Evolutionary conservation across 2,113 vertebrate species (phyloP).

Genomic region (Dipodomys spectabilis): DNA sequence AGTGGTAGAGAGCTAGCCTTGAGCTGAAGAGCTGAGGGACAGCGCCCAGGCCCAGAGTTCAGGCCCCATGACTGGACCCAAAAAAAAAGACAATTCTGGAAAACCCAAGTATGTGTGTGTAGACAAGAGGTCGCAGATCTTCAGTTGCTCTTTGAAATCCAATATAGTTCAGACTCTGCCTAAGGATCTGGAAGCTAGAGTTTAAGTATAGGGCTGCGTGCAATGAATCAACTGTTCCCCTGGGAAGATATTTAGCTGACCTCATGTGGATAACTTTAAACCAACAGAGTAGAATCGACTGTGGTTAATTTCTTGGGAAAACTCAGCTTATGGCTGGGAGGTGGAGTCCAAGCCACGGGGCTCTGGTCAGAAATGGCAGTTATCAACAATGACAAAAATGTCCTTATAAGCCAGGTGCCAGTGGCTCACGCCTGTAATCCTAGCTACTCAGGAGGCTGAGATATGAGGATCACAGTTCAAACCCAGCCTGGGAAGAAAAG

Average conservation of each 20-base stretch:
- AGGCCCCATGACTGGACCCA: too few relatives aligned
- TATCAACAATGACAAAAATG: slow-evolving; percentile 51
- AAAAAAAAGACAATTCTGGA: neutral
- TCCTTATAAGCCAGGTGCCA: slow-evolving; percentile 45
- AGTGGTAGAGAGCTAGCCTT: too few relatives aligned
- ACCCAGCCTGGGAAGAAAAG: too few relatives aligned
- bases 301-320: neutral
- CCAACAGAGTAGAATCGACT: neutral
- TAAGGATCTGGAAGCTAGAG: neutral
- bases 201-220: neutral
- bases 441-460: too few relatives aligned
- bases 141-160: neutral
- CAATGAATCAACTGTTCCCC: neutral
- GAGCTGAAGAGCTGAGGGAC: too few relatives aligned
- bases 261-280: neutral
- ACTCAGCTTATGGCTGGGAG: neutral
- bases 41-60: too few relatives aligned
- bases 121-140: too few relatives aligned
- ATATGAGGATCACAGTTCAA: too few relatives aligned
- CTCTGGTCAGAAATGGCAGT: slow-evolving; percentile 33
- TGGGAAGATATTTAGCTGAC: neutral
- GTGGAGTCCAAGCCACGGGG: neutral
- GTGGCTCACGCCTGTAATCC: too few relatives aligned
- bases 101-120: neutral
- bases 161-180: neutral